Evolutionary conservation across 2,888 invertebrate genomes (phyloP).

Genomic region (Eupithecia exiguata): DNA sequence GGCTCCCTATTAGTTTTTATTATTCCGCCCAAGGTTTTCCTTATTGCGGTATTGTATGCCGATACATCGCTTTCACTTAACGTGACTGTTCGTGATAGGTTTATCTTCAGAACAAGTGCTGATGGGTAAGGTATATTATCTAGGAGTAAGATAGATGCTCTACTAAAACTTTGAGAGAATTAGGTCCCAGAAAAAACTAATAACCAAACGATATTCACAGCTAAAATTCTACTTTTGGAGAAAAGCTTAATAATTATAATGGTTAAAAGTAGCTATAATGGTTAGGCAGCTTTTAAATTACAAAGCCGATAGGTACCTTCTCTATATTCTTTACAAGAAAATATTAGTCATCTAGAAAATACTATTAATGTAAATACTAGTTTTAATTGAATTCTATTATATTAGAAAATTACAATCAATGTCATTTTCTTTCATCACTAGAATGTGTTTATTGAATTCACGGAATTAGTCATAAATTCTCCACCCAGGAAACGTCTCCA

Average conservation of each 20-base stretch:
- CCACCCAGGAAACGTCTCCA: constrained; percentile 19
- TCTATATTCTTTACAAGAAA: neutral
- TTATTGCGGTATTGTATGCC: constrained; percentile 45
- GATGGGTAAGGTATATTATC: too few species aligned
- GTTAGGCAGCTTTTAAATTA: too few species aligned
- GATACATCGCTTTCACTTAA: constrained; percentile 38
- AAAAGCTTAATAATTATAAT: neutral
- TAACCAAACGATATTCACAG: neutral
- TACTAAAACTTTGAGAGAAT: neutral
- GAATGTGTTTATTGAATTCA: neutral
- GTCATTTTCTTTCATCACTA: too few species aligned
- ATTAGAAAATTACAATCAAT: too few species aligned
- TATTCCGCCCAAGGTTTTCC: constrained; percentile 46
- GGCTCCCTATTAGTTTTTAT: constrained; percentile 57
- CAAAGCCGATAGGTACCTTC: neutral
- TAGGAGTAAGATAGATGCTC: neutral
- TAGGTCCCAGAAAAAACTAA: too few species aligned
- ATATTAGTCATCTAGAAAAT: too few species aligned
- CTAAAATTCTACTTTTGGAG: neutral
- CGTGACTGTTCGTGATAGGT: constrained; percentile 5
- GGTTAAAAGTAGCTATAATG: too few species aligned
- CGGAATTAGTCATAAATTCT: neutral
- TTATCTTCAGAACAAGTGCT: neutral
- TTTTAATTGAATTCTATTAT: too few species aligned
- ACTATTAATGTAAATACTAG: too few species aligned